phyloP scores from a whole-genome alignment of 2,797 vertebrate species.

The Heterohyrax brucei region DNA sequence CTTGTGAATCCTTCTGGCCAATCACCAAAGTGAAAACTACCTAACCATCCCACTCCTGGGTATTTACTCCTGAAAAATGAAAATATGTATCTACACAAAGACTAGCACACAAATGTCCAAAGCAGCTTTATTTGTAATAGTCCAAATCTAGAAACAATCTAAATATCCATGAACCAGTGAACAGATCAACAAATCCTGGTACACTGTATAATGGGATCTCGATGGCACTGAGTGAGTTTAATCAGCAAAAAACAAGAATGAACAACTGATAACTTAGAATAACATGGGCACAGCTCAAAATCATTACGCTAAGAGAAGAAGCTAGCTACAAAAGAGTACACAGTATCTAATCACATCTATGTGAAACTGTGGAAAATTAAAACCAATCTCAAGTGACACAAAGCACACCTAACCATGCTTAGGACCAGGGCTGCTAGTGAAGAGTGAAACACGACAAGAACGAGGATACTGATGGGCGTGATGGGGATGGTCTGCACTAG shows the following conservation, averaged over 20 bases:
- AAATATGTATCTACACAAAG: neutral
- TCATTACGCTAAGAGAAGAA: neutral
- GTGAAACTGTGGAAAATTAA: slow-evolving; percentile 50
- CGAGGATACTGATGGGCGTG: neutral
- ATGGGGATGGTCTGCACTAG: slow-evolving; percentile 42
- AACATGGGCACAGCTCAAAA: slow-evolving; percentile 32
- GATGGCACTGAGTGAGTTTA: neutral
- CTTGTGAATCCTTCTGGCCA: slow-evolving; percentile 28
- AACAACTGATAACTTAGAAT: slow-evolving; percentile 19
- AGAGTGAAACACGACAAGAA: neutral
- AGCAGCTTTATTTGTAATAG: too few relatives aligned
- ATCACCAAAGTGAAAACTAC: neutral
- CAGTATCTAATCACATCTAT: too few relatives aligned
- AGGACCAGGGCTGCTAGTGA: neutral
- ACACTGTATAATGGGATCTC: neutral
- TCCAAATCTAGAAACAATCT: too few relatives aligned
- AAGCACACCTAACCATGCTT: neutral
- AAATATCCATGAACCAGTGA: neutral
- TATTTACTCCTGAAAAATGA: slow-evolving; percentile 9
- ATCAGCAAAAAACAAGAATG: slow-evolving; percentile 4
- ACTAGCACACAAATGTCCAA: too few relatives aligned
- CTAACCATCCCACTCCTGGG: neutral
- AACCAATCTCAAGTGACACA: slow-evolving; percentile 15
- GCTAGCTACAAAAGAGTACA: too few relatives aligned
- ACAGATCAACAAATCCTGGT: slow-evolving; percentile 29